phyloP scores from a whole-genome alignment of 2,888 invertebrate species.

The Glyphotaelius pellucidus region DNA sequence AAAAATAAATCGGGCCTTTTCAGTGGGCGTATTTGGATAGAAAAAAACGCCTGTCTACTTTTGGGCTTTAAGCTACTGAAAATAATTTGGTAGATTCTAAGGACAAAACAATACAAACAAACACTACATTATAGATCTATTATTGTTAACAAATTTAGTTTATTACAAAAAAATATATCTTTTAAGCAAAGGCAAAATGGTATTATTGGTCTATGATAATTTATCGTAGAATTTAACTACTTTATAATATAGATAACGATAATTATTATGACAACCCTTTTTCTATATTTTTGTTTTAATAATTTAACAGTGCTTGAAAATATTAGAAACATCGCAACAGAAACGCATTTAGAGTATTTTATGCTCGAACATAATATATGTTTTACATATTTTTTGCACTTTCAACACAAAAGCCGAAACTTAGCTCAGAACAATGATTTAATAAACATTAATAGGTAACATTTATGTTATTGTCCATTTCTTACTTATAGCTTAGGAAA shows the following conservation, averaged over 20 bases:
- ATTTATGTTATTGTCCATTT: background rate
- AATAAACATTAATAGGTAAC: background rate
- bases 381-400: background rate
- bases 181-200: slow-evolving; percentile 45
- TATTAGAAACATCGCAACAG: background rate
- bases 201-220: slow-evolving; percentile 18
- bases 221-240: slow-evolving; percentile 39
- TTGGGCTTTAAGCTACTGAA: background rate
- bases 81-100: background rate
- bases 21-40: background rate
- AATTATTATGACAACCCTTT: slow-evolving; percentile 38
- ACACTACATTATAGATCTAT: background rate
- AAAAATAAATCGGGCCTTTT: background rate
- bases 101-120: background rate
- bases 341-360: background rate
- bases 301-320: slow-evolving; percentile 22
- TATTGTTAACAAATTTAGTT: background rate
- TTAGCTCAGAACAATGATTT: background rate
- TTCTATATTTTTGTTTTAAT: slow-evolving; percentile 32
- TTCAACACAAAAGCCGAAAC: background rate
- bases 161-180: slow-evolving; percentile 11
- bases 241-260: slow-evolving; percentile 7
- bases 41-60: background rate
- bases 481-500: background rate
- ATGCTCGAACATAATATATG: background rate